A percentile compares a stretch with the other conserved stretches of the same genome.
phyloP scores from a whole-genome alignment of 2,888 invertebrate genomes.

The Agrenia bidenticulata region DNA sequence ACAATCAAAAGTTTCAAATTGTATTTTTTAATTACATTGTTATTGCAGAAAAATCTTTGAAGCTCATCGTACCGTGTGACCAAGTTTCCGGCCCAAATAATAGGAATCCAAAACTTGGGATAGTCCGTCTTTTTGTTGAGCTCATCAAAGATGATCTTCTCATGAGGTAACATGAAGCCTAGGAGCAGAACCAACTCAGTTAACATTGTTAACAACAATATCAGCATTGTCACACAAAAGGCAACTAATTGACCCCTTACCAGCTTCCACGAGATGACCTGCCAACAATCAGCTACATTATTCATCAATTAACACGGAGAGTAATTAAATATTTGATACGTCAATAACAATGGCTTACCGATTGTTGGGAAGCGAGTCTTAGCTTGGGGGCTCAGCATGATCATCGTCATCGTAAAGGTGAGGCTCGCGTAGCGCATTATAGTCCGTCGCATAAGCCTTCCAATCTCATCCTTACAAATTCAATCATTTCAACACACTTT shows the following conservation, averaged over 20 bases:
- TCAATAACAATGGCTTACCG: constrained; percentile 11
- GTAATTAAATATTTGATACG: neutral
- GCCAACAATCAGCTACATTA: neutral
- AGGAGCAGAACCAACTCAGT: neutral
- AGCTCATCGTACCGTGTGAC: constrained; percentile 21
- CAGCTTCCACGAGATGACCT: constrained; percentile 56
- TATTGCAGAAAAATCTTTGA: too few relatives aligned
- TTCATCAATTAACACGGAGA: too few relatives aligned
- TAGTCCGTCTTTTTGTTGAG: constrained; percentile 53
- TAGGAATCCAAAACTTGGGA: constrained; percentile 55
- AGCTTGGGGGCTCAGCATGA: constrained; percentile 55
- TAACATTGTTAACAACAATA: neutral
- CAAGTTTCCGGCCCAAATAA: constrained; percentile 56
- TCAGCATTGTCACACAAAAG: too few relatives aligned
- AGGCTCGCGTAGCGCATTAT: constrained; percentile 56
- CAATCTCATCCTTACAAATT: constrained; percentile 20
- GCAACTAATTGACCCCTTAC: too few relatives aligned
- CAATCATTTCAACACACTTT: neutral
- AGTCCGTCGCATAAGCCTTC: constrained; percentile 54
- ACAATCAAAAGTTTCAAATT: neutral
- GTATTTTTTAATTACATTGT: too few relatives aligned
- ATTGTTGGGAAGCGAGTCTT: constrained; percentile 56
- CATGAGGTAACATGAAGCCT: constrained; percentile 55
- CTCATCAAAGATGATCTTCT: constrained; percentile 55
- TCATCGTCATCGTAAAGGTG: constrained; percentile 54